Evolutionary conservation across 1,140 invertebrate species (phyloP).

Genomic region (Platorchestia sp.): DNA sequence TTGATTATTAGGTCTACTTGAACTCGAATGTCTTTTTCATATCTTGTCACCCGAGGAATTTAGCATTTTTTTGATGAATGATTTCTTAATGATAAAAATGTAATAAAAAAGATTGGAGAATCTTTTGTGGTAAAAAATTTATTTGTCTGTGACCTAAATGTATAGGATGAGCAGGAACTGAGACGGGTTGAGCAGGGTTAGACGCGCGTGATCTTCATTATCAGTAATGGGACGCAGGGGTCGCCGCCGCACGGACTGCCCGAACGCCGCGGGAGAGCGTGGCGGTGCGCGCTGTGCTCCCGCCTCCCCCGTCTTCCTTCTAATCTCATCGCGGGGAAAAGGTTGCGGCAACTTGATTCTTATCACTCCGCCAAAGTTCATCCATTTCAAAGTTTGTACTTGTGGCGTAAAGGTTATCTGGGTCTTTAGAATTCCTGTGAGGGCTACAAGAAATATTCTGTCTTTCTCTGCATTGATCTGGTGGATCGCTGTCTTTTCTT

Average conservation of each 20-base stretch:
- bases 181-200: background rate
- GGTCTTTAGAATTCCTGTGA: background rate
- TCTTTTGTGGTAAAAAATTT: background rate
- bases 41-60: too few species aligned
- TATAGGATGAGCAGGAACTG: background rate
- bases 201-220: background rate
- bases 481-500: background rate
- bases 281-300: too few species aligned
- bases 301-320: background rate
- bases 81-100: background rate
- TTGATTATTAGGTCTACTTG: too few species aligned
- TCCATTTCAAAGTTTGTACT: slow-evolving; percentile 2
- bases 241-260: too few species aligned
- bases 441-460: background rate
- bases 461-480: background rate
- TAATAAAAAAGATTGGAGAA: background rate
- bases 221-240: background rate
- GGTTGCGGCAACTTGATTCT: background rate
- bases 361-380: background rate
- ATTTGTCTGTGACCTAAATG: background rate
- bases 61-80: background rate
- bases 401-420: background rate
- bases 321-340: background rate
- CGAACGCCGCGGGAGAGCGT: background rate
- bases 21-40: too few species aligned